Evolutionary conservation across 1,140 invertebrate genomes (phyloP), one percentile per base, ranked within the genome.

Genomic region (Brachionus rotundiformis): DNA sequence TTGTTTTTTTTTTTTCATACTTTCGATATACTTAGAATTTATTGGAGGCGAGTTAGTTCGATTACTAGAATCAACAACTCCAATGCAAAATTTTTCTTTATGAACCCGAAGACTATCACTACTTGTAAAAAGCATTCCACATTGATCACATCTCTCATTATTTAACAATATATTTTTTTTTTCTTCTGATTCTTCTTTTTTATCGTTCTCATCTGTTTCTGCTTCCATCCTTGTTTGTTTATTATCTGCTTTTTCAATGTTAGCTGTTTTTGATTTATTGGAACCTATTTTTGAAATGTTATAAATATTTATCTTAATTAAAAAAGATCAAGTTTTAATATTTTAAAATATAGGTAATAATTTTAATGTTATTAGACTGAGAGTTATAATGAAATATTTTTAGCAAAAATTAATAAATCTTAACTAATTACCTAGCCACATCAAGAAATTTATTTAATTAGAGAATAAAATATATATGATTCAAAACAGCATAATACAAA

Each of bases 271-370:
- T 33, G 76, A 79, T 33, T 79, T 79, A 33, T 79, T 79, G 3
- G 76, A 79, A 79, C 76, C 76, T 79, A 79, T 79, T 79, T 79
- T 79, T 23, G 31, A 49, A 49, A n/a, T 31, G 27, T 77, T 29
- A 7, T 31, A 19, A 4, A 23, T 19, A 19, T 54, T 19, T 8
- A 54, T 54, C 47, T 54, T 19, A 54, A 54, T 1, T 16, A n/a
- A n/a, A n/a, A n/a, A n/a, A n/a, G n/a, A n/a, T n/a, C n/a, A n/a
- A n/a, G n/a, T n/a, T n/a, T n/a, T n/a, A n/a, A n/a, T n/a, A n/a
- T n/a, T n/a, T n/a, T n/a, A n/a, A n/a, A n/a, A n/a, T n/a, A n/a
- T n/a, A n/a, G n/a, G n/a, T n/a, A n/a, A n/a, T n/a, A n/a, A n/a
- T n/a, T n/a, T n/a, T n/a, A n/a, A n/a, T n/a, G n/a, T n/a, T n/a